Percentiles rank a stretch among this genome's conserved stretches.
These are phyloP conservation scores for Pristionchus entomophagus DNA, from an alignment of 2,888 invertebrate species.

Conservation along the genomic window DNA sequence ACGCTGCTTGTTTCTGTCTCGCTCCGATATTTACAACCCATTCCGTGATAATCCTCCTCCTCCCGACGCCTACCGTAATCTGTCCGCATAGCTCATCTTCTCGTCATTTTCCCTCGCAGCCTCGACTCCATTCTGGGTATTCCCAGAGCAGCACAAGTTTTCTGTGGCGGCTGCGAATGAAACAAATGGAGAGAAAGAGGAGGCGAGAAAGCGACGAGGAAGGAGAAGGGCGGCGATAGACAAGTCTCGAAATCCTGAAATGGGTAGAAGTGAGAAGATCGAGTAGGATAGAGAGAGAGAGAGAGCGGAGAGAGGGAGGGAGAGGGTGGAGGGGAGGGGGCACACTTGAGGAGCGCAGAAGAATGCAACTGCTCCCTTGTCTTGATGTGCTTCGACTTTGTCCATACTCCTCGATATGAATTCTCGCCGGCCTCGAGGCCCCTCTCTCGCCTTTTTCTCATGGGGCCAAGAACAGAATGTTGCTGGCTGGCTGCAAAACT, in stretches of 20 bases:
- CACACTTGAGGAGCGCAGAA: neutral
- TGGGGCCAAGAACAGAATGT: constrained; percentile 24
- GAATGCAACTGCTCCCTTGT: constrained; percentile 28
- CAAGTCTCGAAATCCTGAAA: constrained; percentile 33
- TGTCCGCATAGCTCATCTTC: constrained; percentile 7
- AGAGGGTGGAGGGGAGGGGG: neutral
- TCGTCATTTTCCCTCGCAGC: neutral
- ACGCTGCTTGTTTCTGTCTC: constrained; percentile 21
- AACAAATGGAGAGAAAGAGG: constrained; percentile 10
- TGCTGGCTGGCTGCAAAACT: neutral
- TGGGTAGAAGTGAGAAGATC: constrained; percentile 31
- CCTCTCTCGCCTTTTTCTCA: neutral
- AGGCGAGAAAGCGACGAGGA: neutral
- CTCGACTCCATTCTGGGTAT: constrained; percentile 14
- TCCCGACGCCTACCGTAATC: neutral
- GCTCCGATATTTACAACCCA: neutral
- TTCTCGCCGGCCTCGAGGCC: neutral
- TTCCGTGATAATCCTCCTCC: neutral
- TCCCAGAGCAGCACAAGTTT: neutral
- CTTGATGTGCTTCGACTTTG: neutral
- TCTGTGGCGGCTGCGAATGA: neutral
- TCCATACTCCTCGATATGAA: constrained; percentile 11
- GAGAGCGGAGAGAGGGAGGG: neutral
- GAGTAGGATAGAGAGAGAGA: constrained; percentile 24
- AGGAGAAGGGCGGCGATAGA: neutral